Conservation (phyloP, 2,797 vertebrate genomes). For the Lagorchestes hirsutus region DNA sequence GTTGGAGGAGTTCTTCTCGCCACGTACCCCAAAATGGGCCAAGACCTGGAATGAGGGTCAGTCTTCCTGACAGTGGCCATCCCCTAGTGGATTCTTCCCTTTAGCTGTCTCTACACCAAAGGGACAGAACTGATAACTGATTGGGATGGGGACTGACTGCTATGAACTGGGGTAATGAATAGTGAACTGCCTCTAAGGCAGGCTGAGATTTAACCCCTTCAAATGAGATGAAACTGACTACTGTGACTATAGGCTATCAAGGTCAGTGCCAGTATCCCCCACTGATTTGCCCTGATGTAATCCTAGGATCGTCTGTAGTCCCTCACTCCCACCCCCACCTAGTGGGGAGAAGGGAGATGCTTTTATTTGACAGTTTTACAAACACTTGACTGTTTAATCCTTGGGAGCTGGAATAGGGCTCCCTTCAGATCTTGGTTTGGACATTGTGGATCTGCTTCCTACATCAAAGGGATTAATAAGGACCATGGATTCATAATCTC, state of each 20-base stretch:
- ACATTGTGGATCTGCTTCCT: background rate
- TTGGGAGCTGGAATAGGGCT: slow-evolving; percentile 9
- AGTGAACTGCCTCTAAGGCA: background rate
- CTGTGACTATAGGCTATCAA: background rate
- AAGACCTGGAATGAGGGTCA: slow-evolving; percentile 81
- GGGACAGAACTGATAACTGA: background rate
- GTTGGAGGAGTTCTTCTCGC: slow-evolving; percentile 66
- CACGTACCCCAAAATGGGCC: slow-evolving; percentile 75
- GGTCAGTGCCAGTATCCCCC: background rate
- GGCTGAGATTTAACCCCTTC: background rate
- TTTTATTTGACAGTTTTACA: slow-evolving; percentile 17
- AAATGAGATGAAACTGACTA: background rate
- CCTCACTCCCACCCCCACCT: background rate
- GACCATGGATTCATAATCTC: background rate
- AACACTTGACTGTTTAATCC: slow-evolving; percentile 5
- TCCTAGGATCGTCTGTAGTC: background rate
- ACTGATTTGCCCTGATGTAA: background rate
- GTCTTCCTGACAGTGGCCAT: slow-evolving; percentile 82
- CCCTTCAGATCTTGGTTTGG: background rate
- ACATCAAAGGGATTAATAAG: background rate
- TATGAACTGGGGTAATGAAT: background rate
- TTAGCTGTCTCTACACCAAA: slow-evolving; percentile 62
- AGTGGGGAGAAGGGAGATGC: background rate
- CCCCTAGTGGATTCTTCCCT: slow-evolving; percentile 83
- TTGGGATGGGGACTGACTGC: background rate